Percentiles rank a stretch among this genome's conserved stretches.
phyloP scores from a whole-genome alignment of 2,113 vertebrate genomes.

The Aptenodytes forsteri region DNA sequence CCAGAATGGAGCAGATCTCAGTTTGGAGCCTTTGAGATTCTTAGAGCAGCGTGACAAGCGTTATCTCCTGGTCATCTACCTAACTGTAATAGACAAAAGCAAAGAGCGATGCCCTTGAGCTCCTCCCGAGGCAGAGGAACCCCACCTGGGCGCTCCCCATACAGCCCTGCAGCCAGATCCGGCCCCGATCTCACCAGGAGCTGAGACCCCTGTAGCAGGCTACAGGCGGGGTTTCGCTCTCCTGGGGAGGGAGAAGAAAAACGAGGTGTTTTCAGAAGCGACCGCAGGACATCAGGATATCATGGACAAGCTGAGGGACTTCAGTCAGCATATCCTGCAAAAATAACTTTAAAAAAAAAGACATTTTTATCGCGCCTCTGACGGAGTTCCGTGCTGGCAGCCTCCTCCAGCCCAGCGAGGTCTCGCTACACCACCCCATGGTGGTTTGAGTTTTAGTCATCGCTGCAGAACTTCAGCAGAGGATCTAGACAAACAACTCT shows the following conservation, averaged over 20 bases:
- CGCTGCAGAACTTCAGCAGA: neutral
- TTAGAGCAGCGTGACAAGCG: neutral
- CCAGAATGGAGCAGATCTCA: neutral
- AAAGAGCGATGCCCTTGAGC: neutral
- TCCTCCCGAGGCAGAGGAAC: neutral
- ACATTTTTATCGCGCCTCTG: accelerated
- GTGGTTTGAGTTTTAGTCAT: neutral
- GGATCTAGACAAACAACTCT: neutral
- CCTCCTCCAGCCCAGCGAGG: neutral
- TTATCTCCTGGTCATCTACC: neutral
- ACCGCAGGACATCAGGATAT: accelerated
- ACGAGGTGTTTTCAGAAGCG: accelerated
- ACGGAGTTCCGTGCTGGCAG: neutral
- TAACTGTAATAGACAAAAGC: neutral
- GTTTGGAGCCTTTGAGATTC: neutral
- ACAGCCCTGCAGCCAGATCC: neutral
- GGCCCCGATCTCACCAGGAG: neutral
- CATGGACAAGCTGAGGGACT: neutral
- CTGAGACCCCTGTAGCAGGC: neutral
- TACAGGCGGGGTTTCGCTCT: accelerated
- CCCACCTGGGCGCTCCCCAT: neutral
- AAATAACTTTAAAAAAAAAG: accelerated
- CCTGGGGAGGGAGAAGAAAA: neutral
- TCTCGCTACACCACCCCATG: neutral
- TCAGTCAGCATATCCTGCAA: neutral